These are phyloP conservation scores for Cephus pulcher DNA, from an alignment of 2,888 invertebrate genomes.

Conservation along the genomic window DNA sequence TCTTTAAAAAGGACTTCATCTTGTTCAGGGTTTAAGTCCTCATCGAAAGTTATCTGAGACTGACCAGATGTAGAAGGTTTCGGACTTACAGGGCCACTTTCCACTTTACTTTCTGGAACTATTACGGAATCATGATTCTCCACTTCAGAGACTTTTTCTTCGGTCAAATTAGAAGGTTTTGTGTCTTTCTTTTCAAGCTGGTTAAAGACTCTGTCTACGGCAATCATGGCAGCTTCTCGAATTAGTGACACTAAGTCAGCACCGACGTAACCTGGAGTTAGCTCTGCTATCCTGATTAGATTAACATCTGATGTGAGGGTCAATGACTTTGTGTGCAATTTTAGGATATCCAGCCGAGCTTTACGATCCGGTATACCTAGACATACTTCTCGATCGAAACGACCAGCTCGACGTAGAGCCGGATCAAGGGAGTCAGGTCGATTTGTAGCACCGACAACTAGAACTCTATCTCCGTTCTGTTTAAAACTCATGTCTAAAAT, in stretches of 20 bases:
- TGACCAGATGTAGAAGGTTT: background rate
- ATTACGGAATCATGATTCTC: background rate
- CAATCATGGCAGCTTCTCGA: slow-evolving; percentile 88
- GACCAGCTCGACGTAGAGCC: slow-evolving; percentile 88
- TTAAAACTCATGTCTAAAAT: slow-evolving; percentile 67
- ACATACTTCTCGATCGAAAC: slow-evolving; percentile 94
- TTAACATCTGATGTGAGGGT: slow-evolving; percentile 78
- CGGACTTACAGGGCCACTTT: background rate
- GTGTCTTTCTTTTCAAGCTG: background rate
- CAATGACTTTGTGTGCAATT: slow-evolving; percentile 78
- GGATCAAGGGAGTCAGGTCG: slow-evolving; percentile 93
- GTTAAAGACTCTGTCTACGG: slow-evolving; percentile 74
- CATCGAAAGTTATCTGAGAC: slow-evolving; percentile 7
- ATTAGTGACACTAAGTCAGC: slow-evolving; percentile 90
- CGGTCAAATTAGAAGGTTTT: background rate
- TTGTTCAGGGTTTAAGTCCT: slow-evolving; percentile 6
- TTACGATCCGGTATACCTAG: slow-evolving; percentile 92
- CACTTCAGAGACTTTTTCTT: background rate
- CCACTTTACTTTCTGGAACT: background rate
- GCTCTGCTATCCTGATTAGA: slow-evolving; percentile 79
- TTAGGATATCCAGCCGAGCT: slow-evolving; percentile 84
- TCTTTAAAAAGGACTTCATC: background rate
- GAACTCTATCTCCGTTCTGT: slow-evolving; percentile 72
- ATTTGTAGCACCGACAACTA: slow-evolving; percentile 97
- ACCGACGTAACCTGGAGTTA: slow-evolving; percentile 96